Evolutionary conservation across 2,797 vertebrate species (phyloP).

Genomic region (Orestias chungarensis): DNA sequence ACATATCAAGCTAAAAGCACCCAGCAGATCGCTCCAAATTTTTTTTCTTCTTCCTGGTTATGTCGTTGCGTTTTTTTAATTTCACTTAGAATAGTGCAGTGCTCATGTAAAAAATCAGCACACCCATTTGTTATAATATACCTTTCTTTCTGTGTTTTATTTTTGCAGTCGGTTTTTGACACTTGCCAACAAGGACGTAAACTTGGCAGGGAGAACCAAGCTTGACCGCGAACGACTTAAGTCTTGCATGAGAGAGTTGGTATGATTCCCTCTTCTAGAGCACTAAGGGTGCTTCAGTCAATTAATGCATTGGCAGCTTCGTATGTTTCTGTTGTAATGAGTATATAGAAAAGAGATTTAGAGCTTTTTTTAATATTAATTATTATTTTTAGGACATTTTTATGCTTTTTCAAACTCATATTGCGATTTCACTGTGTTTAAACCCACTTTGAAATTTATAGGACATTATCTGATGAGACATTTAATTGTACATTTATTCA

Average conservation of each 20-base stretch:
- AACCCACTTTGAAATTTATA: no score
- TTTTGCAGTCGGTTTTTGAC: constrained; percentile 86
- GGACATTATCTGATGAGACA: no score
- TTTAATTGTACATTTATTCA: no score
- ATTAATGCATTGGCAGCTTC: not conserved
- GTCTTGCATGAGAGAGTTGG: constrained; percentile 93
- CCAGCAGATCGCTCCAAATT: not conserved
- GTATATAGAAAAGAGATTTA: constrained; percentile 10
- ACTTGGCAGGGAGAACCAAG: constrained; percentile 85
- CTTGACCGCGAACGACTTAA: constrained; percentile 94
- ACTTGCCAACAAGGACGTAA: constrained; percentile 91
- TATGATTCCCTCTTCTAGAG: constrained; percentile 59
- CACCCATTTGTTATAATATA: not conserved
- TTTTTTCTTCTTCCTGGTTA: not conserved
- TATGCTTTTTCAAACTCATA: constrained; percentile 9
- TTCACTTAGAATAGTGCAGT: not conserved
- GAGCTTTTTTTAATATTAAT: constrained; percentile 4
- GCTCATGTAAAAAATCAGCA: not conserved
- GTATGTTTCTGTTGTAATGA: not conserved
- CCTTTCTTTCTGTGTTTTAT: not conserved
- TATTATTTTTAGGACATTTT: constrained; percentile 8
- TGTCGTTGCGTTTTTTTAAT: constrained; percentile 3
- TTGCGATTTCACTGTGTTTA: not conserved
- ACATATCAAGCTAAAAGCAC: constrained; percentile 13
- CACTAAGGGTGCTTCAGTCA: not conserved